Base-by-base conservation (phyloP, 2,113 vertebrate species). In the Leucopsar rothschildi region DNA sequence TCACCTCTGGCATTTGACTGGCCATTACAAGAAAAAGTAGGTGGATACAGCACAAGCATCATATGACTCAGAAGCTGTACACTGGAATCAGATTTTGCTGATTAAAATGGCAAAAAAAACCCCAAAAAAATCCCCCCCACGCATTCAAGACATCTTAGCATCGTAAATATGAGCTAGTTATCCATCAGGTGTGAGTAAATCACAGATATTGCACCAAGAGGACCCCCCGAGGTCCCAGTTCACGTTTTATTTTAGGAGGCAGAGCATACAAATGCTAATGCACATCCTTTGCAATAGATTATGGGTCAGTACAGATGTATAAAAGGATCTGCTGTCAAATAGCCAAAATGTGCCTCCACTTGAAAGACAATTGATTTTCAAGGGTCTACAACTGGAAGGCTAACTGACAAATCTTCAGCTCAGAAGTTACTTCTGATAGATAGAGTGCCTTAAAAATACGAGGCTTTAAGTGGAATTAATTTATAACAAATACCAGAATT, bases 1-100 rank as follows among this genome's bases (percentile, higher is more conserved):
- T 92, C 66, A 69, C 78, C 59, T 92, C 37, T 92, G 78, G 31
- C 73, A 76, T 95, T 92, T 96, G 81, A 60, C 44, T 82, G 84
- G 37, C 23, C 84, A 76, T 80, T 69, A 76, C 49, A 79, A 72
- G 40, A 53, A 89, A 76, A 81, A 25, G 29, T 53, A 72, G 57
- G 20, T 42, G 57, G 25, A 49, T 68, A 44, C 28, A 92, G 28
- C 31, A 42, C 37, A 87, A 57, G 25, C 23, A 50, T 29, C 3
- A 9, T 64, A 39, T 60, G 61, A 65, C 17, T 92, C 70, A 53
- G 45, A 66, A 82, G 37, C 8, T 0, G 0, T 56, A 72, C 11
- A 4, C 1, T 37, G 56, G 37, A 88, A 55, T 89, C 64, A 68
- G 44, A 64, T 82, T 78, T 75, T 84, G 13, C 47, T 44, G 24